Evolutionary conservation across 2,797 vertebrate genomes (phyloP), one percentile per base, ranked within the genome.

Genomic region (Enteromius fasciolatus): DNA sequence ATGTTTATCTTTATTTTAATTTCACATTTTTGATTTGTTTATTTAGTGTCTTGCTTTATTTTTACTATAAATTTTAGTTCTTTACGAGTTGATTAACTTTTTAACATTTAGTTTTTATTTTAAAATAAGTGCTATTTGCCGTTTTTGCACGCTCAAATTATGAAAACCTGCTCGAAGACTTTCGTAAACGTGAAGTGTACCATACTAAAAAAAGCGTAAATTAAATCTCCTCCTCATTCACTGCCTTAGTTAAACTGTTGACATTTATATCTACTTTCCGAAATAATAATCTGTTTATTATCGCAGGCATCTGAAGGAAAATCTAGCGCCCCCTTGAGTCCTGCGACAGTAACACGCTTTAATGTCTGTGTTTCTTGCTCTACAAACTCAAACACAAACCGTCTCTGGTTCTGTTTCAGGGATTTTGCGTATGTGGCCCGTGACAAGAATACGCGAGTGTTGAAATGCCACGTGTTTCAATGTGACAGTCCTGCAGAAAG

Each of bases 391-490:
- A 63, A 17, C 41, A 18, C 23, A 28, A 33, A 28, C 23, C 9
- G n/a, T 25, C 48, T 57, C 48, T 39, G 39, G 44, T 73, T 31
- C 46, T n/a, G 4, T 83, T 87, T 50, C 91, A 99, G 98, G 93
- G 97, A 99, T 92, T 99, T 99, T 90, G 98, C 97, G 84, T 99
- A 99, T 0, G 98, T 99, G 93, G 97, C 97, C 81, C 96, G 97
- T 94, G 98, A 99, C 93, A 97, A 96, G 92, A 98, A 99, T 89
- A 99, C 98, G 0, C 94, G 96, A 74, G 97, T 98, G 92, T 91
- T 99, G 92, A 99, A 99, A 96, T 99, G 98, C 92, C 98, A 99
- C 92, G 98, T 99, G 88, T 99, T 99, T 92, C 95, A 97, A 90
- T 99, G 98, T 99, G 98, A 99, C 92, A 97, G 96, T 3, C 97